These are phyloP conservation scores for Oscheius myriophilus DNA, from an alignment of 2,888 invertebrate genomes.

Conservation along the genomic window DNA sequence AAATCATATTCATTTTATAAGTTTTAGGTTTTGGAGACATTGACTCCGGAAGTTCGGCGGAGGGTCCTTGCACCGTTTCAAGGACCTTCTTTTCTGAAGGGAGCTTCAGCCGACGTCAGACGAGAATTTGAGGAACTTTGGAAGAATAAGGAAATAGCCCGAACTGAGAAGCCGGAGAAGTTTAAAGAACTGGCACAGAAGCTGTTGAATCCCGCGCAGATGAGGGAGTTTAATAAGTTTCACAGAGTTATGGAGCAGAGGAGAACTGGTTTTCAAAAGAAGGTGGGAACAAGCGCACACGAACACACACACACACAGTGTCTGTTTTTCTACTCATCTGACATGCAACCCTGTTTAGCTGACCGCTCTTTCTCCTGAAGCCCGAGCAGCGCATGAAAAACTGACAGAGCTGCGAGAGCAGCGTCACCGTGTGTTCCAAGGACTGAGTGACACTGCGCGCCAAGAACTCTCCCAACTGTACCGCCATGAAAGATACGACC, in stretches of 20 bases:
- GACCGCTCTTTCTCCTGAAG: conserved; percentile 23
- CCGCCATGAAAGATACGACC: not conserved
- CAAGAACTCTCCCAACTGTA: conserved; percentile 16
- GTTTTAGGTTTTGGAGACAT: not conserved
- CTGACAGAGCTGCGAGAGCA: conserved; percentile 19
- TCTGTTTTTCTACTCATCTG: no score
- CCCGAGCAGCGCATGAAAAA: conserved; percentile 29
- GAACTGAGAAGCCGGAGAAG: conserved; percentile 23
- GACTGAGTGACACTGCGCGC: conserved; percentile 1
- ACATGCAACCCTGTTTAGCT: conserved; percentile 11
- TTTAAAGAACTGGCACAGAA: conserved; percentile 28
- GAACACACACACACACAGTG: no score
- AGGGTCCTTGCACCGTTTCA: not conserved
- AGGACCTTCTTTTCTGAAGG: conserved; percentile 23
- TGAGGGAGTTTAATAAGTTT: conserved; percentile 27
- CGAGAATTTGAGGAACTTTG: conserved; percentile 22
- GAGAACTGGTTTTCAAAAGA: conserved; percentile 5
- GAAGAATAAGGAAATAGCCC: conserved; percentile 12
- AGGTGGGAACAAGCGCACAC: conserved; percentile 5
- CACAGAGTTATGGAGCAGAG: conserved; percentile 5
- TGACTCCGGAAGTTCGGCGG: conserved; percentile 3
- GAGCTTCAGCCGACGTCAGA: conserved; percentile 11
- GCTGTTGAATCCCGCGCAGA: conserved; percentile 23
- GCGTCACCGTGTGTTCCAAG: conserved; percentile 11
- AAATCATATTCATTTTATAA: no score